These are phyloP conservation scores for Trichoplusia ni DNA, from an alignment of 1,140 invertebrate species.

Conservation along the genomic window DNA sequence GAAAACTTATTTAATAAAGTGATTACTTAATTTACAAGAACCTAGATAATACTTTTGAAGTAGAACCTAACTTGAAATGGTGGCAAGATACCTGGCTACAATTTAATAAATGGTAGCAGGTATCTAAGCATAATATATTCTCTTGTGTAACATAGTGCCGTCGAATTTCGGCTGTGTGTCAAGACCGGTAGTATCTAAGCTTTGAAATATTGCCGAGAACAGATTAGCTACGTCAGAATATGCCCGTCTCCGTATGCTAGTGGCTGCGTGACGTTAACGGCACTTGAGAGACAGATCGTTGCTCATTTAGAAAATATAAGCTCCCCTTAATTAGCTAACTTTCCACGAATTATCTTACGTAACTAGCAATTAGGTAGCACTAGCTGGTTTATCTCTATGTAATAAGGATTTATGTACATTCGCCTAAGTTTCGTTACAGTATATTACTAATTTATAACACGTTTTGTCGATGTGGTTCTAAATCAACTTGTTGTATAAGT, in stretches of 20 bases:
- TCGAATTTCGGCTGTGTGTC: not conserved
- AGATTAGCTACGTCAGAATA: not conserved
- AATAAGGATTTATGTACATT: conserved; percentile 25
- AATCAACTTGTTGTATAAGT: not conserved
- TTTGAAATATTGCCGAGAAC: conserved; percentile 15
- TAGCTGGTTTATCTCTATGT: conserved; percentile 29
- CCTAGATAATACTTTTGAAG: no score
- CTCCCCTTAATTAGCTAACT: conserved; percentile 54
- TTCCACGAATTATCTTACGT: conserved; percentile 47
- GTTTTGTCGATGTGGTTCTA: not conserved
- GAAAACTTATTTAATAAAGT: no score
- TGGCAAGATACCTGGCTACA: no score
- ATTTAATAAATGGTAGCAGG: no score
- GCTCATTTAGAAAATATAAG: conserved; percentile 58
- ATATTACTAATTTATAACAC: conserved; percentile 10
- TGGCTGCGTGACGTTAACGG: conserved; percentile 38
- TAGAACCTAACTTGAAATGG: no score
- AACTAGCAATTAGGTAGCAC: conserved; percentile 45
- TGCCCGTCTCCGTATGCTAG: conserved; percentile 26
- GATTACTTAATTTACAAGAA: no score
- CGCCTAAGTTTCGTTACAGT: not conserved
- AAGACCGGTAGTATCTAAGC: not conserved
- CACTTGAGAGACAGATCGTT: conserved; percentile 49
- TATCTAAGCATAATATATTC: not conserved
- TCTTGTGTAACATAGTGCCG: not conserved